Conservation (phyloP, 2,797 vertebrate species). For the Neopelma chrysocephalum region DNA sequence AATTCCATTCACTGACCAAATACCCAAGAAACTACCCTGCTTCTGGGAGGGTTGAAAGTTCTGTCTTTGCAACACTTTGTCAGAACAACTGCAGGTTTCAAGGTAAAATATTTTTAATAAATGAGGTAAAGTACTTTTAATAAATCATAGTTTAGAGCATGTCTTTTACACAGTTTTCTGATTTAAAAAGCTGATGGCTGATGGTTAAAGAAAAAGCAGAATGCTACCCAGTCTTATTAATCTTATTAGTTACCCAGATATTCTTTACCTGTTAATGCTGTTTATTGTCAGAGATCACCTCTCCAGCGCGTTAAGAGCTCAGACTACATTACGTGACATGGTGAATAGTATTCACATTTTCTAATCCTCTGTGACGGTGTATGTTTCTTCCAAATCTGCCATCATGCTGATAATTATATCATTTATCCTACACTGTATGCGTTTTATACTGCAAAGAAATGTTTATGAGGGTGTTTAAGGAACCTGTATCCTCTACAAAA, state of each 20-base stretch:
- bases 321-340: background rate
- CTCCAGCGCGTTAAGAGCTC: background rate
- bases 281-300: background rate
- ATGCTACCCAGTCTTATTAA: background rate
- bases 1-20: background rate
- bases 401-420: background rate
- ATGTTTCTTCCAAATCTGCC: background rate
- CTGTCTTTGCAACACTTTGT: background rate
- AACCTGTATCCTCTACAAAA: background rate
- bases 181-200: background rate
- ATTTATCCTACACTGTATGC: background rate
- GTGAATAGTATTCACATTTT: background rate
- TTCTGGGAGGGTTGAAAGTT: background rate
- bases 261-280: background rate
- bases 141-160: background rate
- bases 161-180: background rate
- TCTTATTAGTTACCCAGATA: background rate
- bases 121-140: background rate
- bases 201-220: background rate
- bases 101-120: background rate
- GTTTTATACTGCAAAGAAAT: slow-evolving; percentile 16
- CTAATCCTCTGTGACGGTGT: background rate
- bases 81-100: background rate
- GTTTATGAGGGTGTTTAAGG: background rate
- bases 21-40: background rate